Evolutionary conservation across 2,888 invertebrate species (phyloP).

Genomic region (Cerastis rubricosa): DNA sequence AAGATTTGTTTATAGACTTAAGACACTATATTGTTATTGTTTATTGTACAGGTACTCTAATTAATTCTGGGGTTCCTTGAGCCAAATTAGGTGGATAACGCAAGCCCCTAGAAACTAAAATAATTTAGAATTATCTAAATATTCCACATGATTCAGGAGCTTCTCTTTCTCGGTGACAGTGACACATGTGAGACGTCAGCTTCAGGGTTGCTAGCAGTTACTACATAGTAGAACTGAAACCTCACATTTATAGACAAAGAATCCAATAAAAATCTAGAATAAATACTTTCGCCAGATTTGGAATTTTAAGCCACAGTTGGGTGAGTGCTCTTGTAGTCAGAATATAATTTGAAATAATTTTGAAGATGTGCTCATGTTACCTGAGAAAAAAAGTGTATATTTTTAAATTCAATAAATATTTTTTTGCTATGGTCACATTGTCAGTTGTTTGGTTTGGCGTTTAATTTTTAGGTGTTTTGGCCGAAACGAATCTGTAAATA

Average conservation of each 20-base stretch:
- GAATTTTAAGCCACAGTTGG: not conserved
- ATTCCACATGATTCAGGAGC: not conserved
- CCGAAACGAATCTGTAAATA: constrained; percentile 83
- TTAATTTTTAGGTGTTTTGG: constrained; percentile 65
- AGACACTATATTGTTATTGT: not conserved
- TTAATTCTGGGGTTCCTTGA: not conserved
- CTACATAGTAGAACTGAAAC: not conserved
- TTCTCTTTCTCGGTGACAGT: not conserved
- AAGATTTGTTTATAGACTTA: not conserved
- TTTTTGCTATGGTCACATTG: constrained; percentile 60
- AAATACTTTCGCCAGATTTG: not conserved
- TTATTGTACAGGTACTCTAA: not conserved
- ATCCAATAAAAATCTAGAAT: not conserved
- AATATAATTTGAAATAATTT: not conserved
- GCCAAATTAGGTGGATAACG: not conserved
- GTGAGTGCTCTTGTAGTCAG: not conserved
- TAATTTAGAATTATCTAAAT: not conserved
- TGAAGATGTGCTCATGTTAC: not conserved
- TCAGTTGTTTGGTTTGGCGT: constrained; percentile 70
- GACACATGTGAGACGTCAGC: not conserved
- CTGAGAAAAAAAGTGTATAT: not conserved
- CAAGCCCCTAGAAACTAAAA: not conserved
- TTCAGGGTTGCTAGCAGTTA: not conserved
- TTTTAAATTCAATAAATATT: not conserved
- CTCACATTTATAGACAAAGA: not conserved